Evolutionary conservation across 2,797 vertebrate genomes (phyloP), one percentile per base, ranked within the genome.

Genomic region (Delichon dasypus): DNA sequence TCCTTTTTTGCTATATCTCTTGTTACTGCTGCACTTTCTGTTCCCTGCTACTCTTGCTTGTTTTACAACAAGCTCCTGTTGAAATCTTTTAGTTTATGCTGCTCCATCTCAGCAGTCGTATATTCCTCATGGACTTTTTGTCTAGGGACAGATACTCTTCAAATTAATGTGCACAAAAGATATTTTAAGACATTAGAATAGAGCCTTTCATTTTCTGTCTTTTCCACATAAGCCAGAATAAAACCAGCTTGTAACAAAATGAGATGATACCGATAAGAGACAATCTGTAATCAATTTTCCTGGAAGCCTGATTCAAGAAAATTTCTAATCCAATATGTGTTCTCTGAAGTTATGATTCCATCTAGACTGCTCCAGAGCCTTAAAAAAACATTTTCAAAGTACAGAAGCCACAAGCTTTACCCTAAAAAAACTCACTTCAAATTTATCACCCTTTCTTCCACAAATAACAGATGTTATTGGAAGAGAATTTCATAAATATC

Each of bases 351-450:
- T 90, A 44, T 23, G 50, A 85, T 68, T 95, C 67, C 47, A 80
- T 54, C 80, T 29, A 85, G 27, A 74, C 83, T 83, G 70, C 34
- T 92, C 73, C 70, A 96, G 32, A 87, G 80, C 78, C 80, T 82
- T 77, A 85, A 87, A 82, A 92, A 70, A 53, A 14, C 85, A 78
- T 71, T 89, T 81, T 90, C 18, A 4, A 89, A 86, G 64, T 38
- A 95, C 16, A 74, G 78, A 97, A 88, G 62, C 64, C 62, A 65
- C 74, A 89, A 74, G 55, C 44, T 85, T 89, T 96, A 88, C 74
- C 61, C 79, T 90, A 84, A 90, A 62, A 71, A 86, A 67, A 93
- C 92, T 96, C 76, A 79, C 65, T 89, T 92, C 79, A 94, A 89
- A 88, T 88, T 79, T 77, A 93, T 66, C 78, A 87, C 64, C 79